Evolutionary conservation across 2,888 invertebrate genomes (phyloP).

Genomic region (Abrostola triplasia): DNA sequence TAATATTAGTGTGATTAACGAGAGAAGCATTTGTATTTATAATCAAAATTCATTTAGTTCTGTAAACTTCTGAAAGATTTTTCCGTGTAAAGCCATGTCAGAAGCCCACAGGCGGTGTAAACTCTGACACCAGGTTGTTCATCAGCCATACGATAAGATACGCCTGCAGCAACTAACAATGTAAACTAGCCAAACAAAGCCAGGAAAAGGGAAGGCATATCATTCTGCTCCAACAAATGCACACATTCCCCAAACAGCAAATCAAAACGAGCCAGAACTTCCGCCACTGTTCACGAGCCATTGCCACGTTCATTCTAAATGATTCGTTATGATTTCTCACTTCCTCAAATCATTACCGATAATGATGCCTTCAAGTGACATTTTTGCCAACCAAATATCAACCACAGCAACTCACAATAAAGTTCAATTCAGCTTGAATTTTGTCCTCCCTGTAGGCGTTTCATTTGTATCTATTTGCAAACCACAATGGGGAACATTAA

Average conservation of each 20-base stretch:
- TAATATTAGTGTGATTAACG: too few species aligned
- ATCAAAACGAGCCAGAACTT: constrained; percentile 26
- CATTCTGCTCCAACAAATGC: constrained; percentile 1
- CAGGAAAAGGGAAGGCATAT: neutral
- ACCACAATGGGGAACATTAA: constrained; percentile 40
- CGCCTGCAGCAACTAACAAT: neutral
- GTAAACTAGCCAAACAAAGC: neutral
- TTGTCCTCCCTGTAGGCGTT: constrained; percentile 11
- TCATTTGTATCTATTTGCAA: constrained; percentile 47
- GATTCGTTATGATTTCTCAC: constrained; percentile 26
- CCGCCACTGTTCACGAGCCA: constrained; percentile 21
- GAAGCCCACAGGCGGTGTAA: too few species aligned
- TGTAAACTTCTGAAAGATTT: too few species aligned
- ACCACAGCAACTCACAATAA: neutral
- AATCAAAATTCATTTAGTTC: too few species aligned
- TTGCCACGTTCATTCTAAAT: constrained; percentile 21
- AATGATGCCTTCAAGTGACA: constrained; percentile 15
- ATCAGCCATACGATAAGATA: too few species aligned
- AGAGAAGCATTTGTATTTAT: too few species aligned
- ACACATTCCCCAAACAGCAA: constrained; percentile 2
- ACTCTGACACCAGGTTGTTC: too few species aligned
- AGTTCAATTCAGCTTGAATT: constrained; percentile 7
- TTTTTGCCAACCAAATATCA: neutral
- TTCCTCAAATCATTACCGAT: constrained; percentile 41
- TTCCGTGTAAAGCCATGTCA: too few species aligned